phyloP scores from a whole-genome alignment of 1,140 invertebrate species.

The Lasioglossum albipes region DNA sequence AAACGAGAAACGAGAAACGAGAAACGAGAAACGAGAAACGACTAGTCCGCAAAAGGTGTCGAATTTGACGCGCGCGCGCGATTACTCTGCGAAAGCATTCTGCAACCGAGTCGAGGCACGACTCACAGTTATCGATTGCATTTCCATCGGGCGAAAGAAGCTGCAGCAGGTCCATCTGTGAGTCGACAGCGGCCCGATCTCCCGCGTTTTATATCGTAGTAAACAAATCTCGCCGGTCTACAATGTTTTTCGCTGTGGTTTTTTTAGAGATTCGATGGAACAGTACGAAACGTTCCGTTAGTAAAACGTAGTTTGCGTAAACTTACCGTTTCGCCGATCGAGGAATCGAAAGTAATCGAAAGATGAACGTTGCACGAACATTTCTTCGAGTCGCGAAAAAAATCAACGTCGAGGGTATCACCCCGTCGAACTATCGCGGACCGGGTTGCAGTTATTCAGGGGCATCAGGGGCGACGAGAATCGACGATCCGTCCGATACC shows the following conservation, averaged over 20 bases:
- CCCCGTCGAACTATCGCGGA: background rate
- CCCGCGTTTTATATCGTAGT: background rate
- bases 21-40: background rate
- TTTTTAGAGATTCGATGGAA: background rate
- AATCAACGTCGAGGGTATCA: background rate
- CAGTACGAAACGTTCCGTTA: background rate
- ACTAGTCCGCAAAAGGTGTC: conserved; percentile 18
- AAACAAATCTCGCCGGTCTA: background rate
- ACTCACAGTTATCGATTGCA: background rate
- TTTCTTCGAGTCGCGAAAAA: background rate
- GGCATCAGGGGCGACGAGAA: conserved; percentile 1
- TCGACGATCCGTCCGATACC: background rate
- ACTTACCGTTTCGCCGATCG: too few relatives aligned
- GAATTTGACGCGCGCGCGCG: background rate
- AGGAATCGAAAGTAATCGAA: background rate
- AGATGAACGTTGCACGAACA: conserved; percentile 35
- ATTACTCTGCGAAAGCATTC: background rate
- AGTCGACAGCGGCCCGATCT: background rate
- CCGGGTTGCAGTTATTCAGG: background rate
- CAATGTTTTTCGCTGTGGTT: background rate
- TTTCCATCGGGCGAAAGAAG: background rate
- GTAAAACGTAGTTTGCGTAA: too few relatives aligned
- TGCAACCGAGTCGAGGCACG: background rate
- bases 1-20: conserved; percentile 36
- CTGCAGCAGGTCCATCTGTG: too few relatives aligned